Evolutionary conservation across 2,113 vertebrate species (phyloP), one percentile per base, ranked within the genome.

Genomic region (Misgurnus mizolepis): DNA sequence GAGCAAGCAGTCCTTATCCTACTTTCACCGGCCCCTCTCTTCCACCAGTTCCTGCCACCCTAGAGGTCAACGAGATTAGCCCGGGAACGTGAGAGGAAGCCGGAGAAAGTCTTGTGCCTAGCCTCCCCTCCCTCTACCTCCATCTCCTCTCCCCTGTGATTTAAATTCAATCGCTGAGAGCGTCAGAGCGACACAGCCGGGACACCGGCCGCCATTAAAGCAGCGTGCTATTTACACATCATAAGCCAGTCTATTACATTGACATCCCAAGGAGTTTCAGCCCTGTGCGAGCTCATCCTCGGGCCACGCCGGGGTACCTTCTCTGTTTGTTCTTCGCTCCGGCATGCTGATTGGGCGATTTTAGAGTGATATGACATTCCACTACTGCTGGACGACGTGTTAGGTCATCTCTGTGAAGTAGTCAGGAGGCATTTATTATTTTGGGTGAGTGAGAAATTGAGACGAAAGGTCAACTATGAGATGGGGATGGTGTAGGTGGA

Each of bases 341-440:
- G 70, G 92, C 90, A 90, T 93, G 91, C 89, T 94, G 93, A 94
- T 94, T 92, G 93, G 90, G 86, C 91, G 93, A 92, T 93, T 91
- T 85, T 17, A 53, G 49, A 73, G 85, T 86, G 90, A 92, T 91
- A 91, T 89, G 91, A 85, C 92, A 92, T 93, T 93, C 91, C 92
- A 88, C 85, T 84, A 89, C 87, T 88, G 67, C 7, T 80, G 87
- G 89, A 47, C 86, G 83, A 88, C 82, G 88, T 87, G 88, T 86
- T 47, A 86, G 91, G 90, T 90, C 88, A 87, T 75, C 68, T 64
- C 80, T 87, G 88, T 86, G 89, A 91, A 91, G 91, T 90, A 84
- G 90, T 90, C 90, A 79, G 85, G 90, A 93, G 92, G 87, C 91
- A 90, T 91, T 91, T 90, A 92, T 93, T 93, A 94, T 93, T 85